A percentile compares a stretch with the other conserved stretches of the same genome.
phyloP scores from a whole-genome alignment of 2,797 vertebrate genomes.

The Phoebastria nigripes region DNA sequence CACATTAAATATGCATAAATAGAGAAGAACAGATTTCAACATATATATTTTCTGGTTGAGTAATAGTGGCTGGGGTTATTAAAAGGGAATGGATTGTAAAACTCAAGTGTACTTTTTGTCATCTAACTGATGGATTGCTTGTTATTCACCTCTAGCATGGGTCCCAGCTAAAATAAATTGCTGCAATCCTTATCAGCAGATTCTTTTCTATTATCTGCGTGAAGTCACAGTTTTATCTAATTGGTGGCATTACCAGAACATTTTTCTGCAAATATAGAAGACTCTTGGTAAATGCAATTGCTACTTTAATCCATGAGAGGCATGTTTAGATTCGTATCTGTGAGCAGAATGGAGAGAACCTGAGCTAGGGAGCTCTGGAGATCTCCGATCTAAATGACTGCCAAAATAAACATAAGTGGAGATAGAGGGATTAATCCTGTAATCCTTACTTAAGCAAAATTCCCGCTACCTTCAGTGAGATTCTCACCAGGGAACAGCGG shows the following conservation, averaged over 20 bases:
- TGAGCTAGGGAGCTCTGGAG: background rate
- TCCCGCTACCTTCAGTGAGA: constrained; percentile 19
- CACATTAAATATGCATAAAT: background rate
- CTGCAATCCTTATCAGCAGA: background rate
- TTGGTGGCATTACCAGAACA: background rate
- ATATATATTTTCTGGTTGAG: background rate
- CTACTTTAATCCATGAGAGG: background rate
- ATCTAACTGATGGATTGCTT: constrained; percentile 7
- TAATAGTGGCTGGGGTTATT: constrained; percentile 3
- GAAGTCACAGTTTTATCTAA: constrained; percentile 24
- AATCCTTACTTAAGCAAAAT: constrained; percentile 52
- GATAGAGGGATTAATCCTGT: constrained; percentile 49
- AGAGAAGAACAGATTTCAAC: constrained; percentile 11
- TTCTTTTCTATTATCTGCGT: background rate
- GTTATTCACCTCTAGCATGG: background rate
- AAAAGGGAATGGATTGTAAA: constrained; percentile 20
- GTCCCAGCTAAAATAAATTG: constrained; percentile 26
- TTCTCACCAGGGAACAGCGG: background rate
- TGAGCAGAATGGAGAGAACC: background rate
- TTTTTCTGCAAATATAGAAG: background rate
- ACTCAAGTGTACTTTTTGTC: constrained; percentile 7
- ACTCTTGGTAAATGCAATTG: background rate
- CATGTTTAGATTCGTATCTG: background rate
- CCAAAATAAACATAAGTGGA: constrained; percentile 43
- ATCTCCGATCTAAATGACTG: background rate